Evolutionary conservation across 1,140 invertebrate genomes (phyloP).

Genomic region (Oryctes rhinoceros): DNA sequence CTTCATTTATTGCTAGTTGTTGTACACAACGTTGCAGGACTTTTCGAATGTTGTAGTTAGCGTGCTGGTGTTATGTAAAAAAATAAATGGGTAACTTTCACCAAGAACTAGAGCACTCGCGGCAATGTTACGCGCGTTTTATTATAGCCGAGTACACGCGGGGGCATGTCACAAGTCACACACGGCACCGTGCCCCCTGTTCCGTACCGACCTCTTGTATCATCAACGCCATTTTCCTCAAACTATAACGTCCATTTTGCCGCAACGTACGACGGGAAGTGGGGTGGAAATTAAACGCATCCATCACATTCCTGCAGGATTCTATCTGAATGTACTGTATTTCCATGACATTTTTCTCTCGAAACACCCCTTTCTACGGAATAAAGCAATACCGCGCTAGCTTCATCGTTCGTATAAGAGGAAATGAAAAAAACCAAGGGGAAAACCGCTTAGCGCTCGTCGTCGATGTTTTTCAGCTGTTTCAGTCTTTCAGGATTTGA

Average conservation of each 20-base stretch:
- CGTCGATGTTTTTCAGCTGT: slow-evolving; percentile 16
- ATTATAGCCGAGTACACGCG: slow-evolving; percentile 42
- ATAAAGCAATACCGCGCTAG: not conserved
- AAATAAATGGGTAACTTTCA: slow-evolving; percentile 44
- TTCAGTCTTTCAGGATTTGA: slow-evolving; percentile 38
- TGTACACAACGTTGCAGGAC: slow-evolving; percentile 48
- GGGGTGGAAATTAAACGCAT: slow-evolving; percentile 26
- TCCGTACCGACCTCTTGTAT: slow-evolving; percentile 45
- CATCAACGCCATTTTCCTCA: slow-evolving; percentile 54
- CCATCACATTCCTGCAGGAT: slow-evolving; percentile 40
- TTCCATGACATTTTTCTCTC: slow-evolving; percentile 32
- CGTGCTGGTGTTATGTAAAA: not conserved
- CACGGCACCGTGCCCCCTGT: slow-evolving; percentile 48
- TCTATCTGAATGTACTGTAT: slow-evolving; percentile 19
- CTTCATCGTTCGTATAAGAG: not conserved
- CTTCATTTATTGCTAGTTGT: slow-evolving; percentile 59
- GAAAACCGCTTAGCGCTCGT: slow-evolving; percentile 8
- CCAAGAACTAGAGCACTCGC: slow-evolving; percentile 29
- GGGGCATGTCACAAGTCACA: slow-evolving; percentile 48
- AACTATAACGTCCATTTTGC: slow-evolving; percentile 53
- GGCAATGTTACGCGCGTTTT: slow-evolving; percentile 42
- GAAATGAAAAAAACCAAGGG: slow-evolving; percentile 39
- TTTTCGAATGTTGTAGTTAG: slow-evolving; percentile 32
- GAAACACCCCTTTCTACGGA: not conserved
- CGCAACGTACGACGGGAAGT: slow-evolving; percentile 46